Conservation (phyloP, 2,113 vertebrate species). For the Eulemur rufifrons region DNA sequence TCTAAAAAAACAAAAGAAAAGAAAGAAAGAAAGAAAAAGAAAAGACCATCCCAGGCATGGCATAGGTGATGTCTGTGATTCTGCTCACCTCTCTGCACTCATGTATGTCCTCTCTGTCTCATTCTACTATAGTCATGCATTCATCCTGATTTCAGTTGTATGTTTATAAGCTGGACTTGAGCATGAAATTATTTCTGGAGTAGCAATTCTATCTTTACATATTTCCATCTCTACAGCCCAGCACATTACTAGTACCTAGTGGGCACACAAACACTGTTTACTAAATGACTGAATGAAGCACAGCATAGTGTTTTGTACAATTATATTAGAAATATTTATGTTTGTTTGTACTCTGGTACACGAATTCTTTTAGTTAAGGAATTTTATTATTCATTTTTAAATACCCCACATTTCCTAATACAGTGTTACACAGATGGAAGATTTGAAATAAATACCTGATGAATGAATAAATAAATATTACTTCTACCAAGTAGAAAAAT, state of each 20-base stretch:
- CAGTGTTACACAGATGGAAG: background rate
- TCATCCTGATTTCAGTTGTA: too few relatives aligned
- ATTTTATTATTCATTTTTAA: background rate
- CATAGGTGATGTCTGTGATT: too few relatives aligned
- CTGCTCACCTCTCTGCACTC: too few relatives aligned
- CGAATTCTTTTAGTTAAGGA: background rate
- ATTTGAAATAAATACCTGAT: background rate
- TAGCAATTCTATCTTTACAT: background rate
- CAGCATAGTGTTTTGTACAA: background rate
- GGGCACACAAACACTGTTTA: background rate
- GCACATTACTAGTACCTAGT: background rate
- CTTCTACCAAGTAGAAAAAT: background rate
- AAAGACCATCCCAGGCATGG: background rate
- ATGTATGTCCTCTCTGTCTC: too few relatives aligned
- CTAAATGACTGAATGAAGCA: background rate
- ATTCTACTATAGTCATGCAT: rapidly evolving
- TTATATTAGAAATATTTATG: background rate
- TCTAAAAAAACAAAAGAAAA: too few relatives aligned
- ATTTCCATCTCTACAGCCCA: background rate
- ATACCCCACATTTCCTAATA: background rate
- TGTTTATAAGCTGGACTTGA: background rate
- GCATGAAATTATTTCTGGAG: background rate
- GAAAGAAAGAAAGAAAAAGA: background rate
- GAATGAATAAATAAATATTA: background rate
- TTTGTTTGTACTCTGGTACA: background rate